Evolutionary conservation across 2,888 invertebrate species (phyloP), one percentile per base, ranked within the genome.

Genomic region (Drosophila emarginata): DNA sequence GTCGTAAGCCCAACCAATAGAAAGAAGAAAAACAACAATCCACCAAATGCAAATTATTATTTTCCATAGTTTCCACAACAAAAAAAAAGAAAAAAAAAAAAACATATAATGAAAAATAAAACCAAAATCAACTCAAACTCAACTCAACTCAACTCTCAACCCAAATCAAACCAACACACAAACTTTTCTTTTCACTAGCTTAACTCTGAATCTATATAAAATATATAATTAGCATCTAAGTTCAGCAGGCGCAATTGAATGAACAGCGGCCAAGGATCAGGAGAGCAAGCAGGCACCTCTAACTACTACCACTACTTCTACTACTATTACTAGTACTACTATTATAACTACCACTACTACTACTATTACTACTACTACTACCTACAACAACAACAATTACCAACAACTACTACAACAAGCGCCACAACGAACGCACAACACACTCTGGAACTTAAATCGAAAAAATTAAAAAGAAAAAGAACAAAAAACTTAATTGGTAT

Each of bases 281-380:
- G 64, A 66, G 67, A 76, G 32, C 32, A 65, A 69, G 72, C 79
- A 79, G 57, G 74, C 74, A 66, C 71, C 66, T 68, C 67, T n/a
- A 52, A 52, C n/a, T 52, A 52, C 52, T 26, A 14, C 52, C 15
- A 52, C 26, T 32, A 14, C 18, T 45, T 11, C 18, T 45, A 18
- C 45, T 45, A 45, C 11, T 18, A 45, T 18, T 11, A 45, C 18
- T 4, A 45, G 18, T 12, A 45, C 45, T 21, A 21, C 12, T 37
- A 37, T 7, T n/a, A 37, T 45, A 21, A 21, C 4, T 11, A 45
- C 21, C 1, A 45, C 45, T 4, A 21, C 45, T 12, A 45, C 45
- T 21, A 21, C 18, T n/a, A n/a, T 7, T n/a, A 37, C 37, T n/a
- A 37, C 37, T 37, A n/a, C 37, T n/a, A 37, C 9, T 45, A 45